phyloP scores from a whole-genome alignment of 64 coral and sea anemone species.

The Stichodactyla helianthus region DNA sequence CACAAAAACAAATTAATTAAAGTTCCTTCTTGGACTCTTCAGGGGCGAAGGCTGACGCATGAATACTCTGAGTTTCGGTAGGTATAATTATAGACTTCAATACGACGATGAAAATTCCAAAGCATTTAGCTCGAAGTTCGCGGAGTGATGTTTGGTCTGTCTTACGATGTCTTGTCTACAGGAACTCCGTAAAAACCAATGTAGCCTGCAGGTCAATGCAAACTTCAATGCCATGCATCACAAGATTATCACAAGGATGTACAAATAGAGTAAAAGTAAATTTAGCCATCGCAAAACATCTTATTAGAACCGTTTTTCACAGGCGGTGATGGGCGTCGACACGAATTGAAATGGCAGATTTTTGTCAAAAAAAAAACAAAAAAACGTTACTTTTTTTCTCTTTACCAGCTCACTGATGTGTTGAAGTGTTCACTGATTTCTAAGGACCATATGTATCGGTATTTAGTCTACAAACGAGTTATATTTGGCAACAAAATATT shows the following conservation, averaged over 20 bases:
- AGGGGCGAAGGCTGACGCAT: neutral
- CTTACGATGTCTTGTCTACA: neutral
- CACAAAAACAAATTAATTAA: too few relatives aligned
- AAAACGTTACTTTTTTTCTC: neutral
- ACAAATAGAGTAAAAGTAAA: too few relatives aligned
- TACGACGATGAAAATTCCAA: neutral
- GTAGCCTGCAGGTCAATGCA: neutral
- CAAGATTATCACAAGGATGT: too few relatives aligned
- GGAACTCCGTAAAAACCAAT: neutral
- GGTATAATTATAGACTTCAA: neutral
- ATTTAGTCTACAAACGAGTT: neutral
- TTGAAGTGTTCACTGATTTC: neutral
- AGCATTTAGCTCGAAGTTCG: neutral
- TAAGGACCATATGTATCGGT: neutral
- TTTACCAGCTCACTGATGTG: neutral
- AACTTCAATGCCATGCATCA: too few relatives aligned
- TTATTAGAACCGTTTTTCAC: too few relatives aligned
- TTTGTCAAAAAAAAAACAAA: neutral
- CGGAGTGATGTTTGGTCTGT: neutral
- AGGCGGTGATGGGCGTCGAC: too few relatives aligned
- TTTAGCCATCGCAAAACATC: too few relatives aligned
- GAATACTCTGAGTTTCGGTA: neutral
- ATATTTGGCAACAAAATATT: constrained; percentile 2
- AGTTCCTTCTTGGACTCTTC: too few relatives aligned
- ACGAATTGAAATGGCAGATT: too few relatives aligned